Percentiles rank a stretch among this genome's conserved stretches.
Evolutionary conservation across 1,140 invertebrate species (phyloP).

Genomic region (Caenorhabditis remanei): DNA sequence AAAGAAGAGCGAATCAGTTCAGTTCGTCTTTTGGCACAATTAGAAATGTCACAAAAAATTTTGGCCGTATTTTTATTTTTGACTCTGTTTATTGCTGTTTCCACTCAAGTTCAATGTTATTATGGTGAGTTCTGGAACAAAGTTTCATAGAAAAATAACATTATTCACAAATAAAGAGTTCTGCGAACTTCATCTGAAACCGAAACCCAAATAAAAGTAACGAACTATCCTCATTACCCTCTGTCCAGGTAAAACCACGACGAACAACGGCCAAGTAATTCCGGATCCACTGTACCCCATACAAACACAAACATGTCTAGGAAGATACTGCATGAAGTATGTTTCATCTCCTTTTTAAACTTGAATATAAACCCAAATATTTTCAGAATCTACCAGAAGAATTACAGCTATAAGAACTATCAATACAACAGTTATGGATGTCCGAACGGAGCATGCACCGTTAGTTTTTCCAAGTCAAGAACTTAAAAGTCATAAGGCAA

Average conservation of each 20-base stretch:
- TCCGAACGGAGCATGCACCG: neutral
- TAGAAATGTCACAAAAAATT: too few relatives aligned
- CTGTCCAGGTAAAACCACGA: too few relatives aligned
- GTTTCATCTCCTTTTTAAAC: neutral
- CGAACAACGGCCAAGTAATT: neutral
- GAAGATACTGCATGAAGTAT: neutral
- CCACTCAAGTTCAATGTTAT: too few relatives aligned
- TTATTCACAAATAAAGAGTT: too few relatives aligned
- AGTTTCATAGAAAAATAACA: too few relatives aligned
- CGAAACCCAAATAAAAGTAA: too few relatives aligned
- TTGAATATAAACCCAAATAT: neutral
- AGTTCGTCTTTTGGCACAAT: neutral
- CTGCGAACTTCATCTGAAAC: too few relatives aligned
- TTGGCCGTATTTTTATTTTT: too few relatives aligned
- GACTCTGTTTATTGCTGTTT: too few relatives aligned
- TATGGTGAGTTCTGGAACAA: too few relatives aligned
- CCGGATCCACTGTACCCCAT: neutral
- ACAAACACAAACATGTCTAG: neutral
- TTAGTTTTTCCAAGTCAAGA: neutral
- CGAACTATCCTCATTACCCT: neutral
- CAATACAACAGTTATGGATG: slow-evolving; percentile 4
- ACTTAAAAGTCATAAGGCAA: neutral
- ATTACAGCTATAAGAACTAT: neutral
- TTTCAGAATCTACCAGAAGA: slow-evolving; percentile 8
- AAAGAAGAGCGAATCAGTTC: neutral